Conservation (phyloP, 2,113 vertebrate species). For the Cathartes aura region DNA sequence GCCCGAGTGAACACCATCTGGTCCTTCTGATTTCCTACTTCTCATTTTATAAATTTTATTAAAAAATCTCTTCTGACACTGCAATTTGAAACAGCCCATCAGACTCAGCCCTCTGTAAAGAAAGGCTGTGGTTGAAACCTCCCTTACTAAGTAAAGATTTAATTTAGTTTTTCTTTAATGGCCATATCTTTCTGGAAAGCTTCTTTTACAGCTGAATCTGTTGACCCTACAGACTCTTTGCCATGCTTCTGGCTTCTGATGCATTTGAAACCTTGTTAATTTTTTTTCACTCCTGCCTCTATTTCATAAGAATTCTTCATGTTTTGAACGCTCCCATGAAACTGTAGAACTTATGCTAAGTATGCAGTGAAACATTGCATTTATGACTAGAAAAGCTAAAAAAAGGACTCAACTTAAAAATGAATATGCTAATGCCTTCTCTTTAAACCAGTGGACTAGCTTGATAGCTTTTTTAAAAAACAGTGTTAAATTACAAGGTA, state of each 20-base stretch:
- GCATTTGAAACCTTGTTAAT: neutral
- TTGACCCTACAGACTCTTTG: neutral
- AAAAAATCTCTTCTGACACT: constrained; percentile 28
- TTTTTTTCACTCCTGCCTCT: neutral
- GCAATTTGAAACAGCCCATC: neutral
- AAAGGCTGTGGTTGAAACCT: neutral
- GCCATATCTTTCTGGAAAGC: neutral
- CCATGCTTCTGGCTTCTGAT: neutral
- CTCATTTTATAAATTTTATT: neutral
- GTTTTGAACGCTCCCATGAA: neutral
- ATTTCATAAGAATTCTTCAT: neutral
- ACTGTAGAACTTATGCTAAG: neutral
- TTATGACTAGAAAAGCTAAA: neutral
- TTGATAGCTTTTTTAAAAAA: neutral
- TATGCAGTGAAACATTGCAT: neutral
- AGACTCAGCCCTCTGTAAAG: neutral
- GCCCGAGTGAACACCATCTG: neutral
- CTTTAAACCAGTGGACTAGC: neutral
- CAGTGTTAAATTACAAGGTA: neutral
- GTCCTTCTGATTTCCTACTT: constrained; percentile 22
- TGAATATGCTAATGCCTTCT: neutral
- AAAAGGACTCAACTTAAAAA: neutral
- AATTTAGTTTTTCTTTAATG: neutral
- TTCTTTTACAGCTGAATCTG: neutral
- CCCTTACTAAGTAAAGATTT: neutral